Percentiles rank a stretch among this genome's conserved stretches.
Evolutionary conservation across 1,140 invertebrate species (phyloP).

Genomic region (Trinorchestia longiramus): DNA sequence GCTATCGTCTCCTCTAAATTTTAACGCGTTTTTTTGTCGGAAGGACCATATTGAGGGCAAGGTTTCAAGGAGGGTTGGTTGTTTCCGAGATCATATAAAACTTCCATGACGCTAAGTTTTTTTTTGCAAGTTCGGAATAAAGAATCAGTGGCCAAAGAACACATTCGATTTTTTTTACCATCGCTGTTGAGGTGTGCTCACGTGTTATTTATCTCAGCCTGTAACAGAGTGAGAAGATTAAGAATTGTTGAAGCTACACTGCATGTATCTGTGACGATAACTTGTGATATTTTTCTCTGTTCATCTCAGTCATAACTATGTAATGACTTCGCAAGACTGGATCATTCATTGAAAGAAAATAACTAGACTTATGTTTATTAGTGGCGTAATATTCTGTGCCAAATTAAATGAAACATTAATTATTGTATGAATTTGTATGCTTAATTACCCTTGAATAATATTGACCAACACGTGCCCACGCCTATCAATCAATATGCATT

Average conservation of each 20-base stretch:
- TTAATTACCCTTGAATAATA: neutral
- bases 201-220: neutral
- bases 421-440: too few relatives aligned
- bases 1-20: neutral
- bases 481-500: neutral
- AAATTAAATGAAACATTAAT: neutral
- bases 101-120: neutral
- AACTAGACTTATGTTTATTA: neutral
- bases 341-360: neutral
- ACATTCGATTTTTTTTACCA: neutral
- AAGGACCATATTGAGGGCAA: neutral
- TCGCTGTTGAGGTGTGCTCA: neutral
- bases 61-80: neutral
- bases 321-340: neutral
- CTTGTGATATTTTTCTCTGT: neutral
- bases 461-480: neutral
- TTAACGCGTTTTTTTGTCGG: neutral
- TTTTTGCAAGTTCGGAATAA: neutral
- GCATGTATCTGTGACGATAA: neutral
- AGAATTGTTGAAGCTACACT: neutral
- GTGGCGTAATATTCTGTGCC: neutral
- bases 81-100: neutral
- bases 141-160: neutral
- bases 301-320: neutral
- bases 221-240: neutral